phyloP scores from a whole-genome alignment of 2,113 vertebrate genomes.

The Neofelis nebulosa region DNA sequence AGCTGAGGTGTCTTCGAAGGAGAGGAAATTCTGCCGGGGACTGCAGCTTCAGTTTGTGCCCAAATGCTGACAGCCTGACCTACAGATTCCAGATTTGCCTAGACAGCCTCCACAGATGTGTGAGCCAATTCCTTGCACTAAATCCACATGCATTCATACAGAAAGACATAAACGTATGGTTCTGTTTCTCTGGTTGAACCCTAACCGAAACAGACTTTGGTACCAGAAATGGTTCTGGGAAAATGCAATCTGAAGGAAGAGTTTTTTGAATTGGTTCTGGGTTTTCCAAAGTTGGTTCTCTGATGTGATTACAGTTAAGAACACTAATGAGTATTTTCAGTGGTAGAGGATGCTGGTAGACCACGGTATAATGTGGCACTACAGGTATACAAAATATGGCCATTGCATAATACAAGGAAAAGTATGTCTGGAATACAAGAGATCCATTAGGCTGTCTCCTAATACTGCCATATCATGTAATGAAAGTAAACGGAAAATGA shows the following conservation, averaged over 20 bases:
- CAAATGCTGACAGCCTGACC: not conserved
- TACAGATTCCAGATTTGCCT: not conserved
- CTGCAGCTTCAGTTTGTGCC: not conserved
- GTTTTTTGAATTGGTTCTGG: not conserved
- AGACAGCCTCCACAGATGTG: not conserved
- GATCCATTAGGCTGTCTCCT: not conserved
- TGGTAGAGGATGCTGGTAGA: not conserved
- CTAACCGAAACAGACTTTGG: not conserved
- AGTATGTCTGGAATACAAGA: not conserved
- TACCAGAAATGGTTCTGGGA: not conserved
- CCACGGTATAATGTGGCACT: not conserved
- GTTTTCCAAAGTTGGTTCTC: not conserved
- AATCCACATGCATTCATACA: not conserved
- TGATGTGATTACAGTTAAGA: not conserved
- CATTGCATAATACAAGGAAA: not conserved
- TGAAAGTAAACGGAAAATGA: not conserved
- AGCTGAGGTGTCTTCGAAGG: not conserved
- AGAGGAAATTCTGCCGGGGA: not conserved
- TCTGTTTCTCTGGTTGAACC: not conserved
- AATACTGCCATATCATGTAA: not conserved
- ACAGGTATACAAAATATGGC: not conserved
- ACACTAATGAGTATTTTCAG: not conserved
- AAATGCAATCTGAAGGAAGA: not conserved
- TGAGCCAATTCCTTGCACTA: not conserved
- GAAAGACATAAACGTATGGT: not conserved